Evolutionary conservation across 2,888 invertebrate species (phyloP).

Genomic region (Gonocerus acuteangulatus): DNA sequence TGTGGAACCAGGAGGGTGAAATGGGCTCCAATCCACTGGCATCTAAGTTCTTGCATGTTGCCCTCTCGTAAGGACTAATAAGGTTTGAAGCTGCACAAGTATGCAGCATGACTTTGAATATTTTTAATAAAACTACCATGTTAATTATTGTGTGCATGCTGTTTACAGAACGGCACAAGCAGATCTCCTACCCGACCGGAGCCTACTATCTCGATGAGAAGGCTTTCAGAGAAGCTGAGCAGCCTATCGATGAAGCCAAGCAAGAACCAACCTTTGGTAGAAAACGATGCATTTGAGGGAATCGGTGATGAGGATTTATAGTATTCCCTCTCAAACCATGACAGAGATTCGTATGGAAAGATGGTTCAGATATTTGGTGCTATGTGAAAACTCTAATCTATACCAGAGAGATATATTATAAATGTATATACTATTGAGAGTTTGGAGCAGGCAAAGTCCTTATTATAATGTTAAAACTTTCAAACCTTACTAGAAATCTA

Average conservation of each 20-base stretch:
- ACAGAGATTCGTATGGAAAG: background rate
- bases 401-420: background rate
- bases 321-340: background rate
- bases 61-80: too few relatives aligned
- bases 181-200: conserved; percentile 47
- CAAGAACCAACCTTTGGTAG: conserved; percentile 48
- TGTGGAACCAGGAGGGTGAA: too few relatives aligned
- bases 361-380: conserved; percentile 2
- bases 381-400: background rate
- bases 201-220: conserved; percentile 68
- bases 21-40: too few relatives aligned
- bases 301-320: conserved; percentile 91
- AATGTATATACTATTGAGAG: background rate
- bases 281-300: conserved; percentile 88
- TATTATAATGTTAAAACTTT: background rate
- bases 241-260: conserved; percentile 38
- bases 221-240: conserved; percentile 61
- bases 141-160: too few relatives aligned
- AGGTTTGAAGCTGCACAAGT: too few relatives aligned
- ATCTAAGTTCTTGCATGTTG: too few relatives aligned
- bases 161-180: conserved; percentile 52
- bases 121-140: too few relatives aligned
- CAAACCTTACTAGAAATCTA: too few relatives aligned
- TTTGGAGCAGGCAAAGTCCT: background rate
- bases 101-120: too few relatives aligned